A percentile compares a stretch with the other conserved stretches of the same genome.
Conservation (phyloP, 2,113 vertebrate species). For the Anguilla rostrata region DNA sequence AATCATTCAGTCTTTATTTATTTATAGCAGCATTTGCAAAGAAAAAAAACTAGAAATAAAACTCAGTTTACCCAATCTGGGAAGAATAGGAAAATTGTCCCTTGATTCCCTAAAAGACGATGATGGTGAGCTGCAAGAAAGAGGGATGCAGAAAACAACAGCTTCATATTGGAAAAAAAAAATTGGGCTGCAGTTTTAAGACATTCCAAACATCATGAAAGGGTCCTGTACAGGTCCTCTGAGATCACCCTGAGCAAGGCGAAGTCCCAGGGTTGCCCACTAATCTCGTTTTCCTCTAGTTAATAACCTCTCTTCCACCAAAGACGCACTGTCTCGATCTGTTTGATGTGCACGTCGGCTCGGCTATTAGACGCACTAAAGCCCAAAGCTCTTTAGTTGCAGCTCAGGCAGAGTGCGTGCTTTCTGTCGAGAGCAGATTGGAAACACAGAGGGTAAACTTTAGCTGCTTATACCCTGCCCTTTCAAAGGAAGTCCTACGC, state of each 20-base stretch:
- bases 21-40: too few relatives aligned
- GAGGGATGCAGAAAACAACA: too few relatives aligned
- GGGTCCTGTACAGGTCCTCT: too few relatives aligned
- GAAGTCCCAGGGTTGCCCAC: not conserved
- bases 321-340: not conserved
- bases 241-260: not conserved
- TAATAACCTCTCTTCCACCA: constrained; percentile 1
- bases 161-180: too few relatives aligned
- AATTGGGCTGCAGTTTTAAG: too few relatives aligned
- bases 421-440: constrained; percentile 12
- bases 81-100: too few relatives aligned
- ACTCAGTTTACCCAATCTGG: too few relatives aligned
- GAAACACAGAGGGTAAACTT: not conserved
- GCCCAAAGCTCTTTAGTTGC: constrained; percentile 11
- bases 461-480: constrained; percentile 3
- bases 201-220: too few relatives aligned
- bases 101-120: too few relatives aligned
- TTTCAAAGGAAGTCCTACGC: constrained; percentile 1
- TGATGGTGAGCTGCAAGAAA: too few relatives aligned
- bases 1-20: too few relatives aligned
- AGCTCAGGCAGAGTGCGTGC: not conserved
- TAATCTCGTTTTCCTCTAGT: not conserved
- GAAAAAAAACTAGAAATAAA: too few relatives aligned
- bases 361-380: not conserved
- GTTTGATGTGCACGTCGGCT: constrained; percentile 20